These are phyloP conservation scores for Zele albiditarsus DNA, from an alignment of 2,888 invertebrate genomes.

Conservation along the genomic window DNA sequence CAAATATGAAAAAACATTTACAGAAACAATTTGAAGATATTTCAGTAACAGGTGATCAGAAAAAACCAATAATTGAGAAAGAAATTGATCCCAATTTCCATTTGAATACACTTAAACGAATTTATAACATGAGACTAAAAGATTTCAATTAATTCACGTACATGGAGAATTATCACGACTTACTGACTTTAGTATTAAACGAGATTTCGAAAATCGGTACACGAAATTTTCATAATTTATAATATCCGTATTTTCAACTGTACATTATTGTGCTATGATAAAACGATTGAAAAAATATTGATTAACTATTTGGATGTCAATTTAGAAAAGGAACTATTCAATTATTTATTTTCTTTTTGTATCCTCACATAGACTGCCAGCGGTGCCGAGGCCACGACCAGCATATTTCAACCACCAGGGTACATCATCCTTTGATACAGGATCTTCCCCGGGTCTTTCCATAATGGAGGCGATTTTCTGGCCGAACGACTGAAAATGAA, in stretches of 20 bases:
- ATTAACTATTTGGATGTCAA: background rate
- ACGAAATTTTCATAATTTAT: too few relatives aligned
- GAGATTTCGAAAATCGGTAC: too few relatives aligned
- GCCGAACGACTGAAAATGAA: slow-evolving; percentile 79
- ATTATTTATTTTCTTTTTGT: background rate
- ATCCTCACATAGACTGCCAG: slow-evolving; percentile 87
- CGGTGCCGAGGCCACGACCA: slow-evolving; percentile 87
- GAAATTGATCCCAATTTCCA: too few relatives aligned
- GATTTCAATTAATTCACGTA: too few relatives aligned
- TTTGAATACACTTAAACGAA: too few relatives aligned
- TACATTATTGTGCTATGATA: background rate
- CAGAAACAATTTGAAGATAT: background rate
- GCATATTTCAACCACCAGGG: slow-evolving; percentile 94
- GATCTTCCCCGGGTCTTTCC: slow-evolving; percentile 87
- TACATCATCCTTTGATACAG: slow-evolving; percentile 84
- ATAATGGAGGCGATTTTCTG: slow-evolving; percentile 87
- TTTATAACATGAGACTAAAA: too few relatives aligned
- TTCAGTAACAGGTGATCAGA: too few relatives aligned
- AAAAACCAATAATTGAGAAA: too few relatives aligned
- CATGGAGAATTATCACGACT: too few relatives aligned
- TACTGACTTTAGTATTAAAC: too few relatives aligned
- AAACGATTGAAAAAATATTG: background rate
- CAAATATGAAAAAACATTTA: slow-evolving; percentile 23
- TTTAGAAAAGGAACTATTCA: background rate
- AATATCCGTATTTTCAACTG: background rate